These are phyloP conservation scores for Lathronympha strigana DNA, from an alignment of 2,888 invertebrate genomes.

Conservation along the genomic window DNA sequence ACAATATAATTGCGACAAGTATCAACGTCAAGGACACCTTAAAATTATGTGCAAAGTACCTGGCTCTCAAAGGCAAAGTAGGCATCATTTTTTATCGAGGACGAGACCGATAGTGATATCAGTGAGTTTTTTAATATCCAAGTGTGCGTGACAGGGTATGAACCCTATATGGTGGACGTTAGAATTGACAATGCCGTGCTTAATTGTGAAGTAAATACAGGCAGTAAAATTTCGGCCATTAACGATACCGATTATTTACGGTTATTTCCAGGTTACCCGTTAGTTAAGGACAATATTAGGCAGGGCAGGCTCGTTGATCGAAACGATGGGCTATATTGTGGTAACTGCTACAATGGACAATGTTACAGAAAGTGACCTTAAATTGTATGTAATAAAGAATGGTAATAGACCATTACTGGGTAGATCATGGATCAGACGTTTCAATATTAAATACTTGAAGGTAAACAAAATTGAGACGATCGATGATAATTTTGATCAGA, in stretches of 20 bases:
- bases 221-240: slow-evolving; percentile 22
- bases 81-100: slow-evolving; percentile 1
- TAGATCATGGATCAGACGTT: slow-evolving; percentile 7
- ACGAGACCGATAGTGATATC: not conserved
- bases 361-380: not conserved
- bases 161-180: slow-evolving; percentile 39
- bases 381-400: slow-evolving; percentile 36
- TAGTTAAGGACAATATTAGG: slow-evolving; percentile 41
- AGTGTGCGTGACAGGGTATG: slow-evolving; percentile 5
- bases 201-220: not conserved
- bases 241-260: slow-evolving; percentile 24
- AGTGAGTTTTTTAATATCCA: slow-evolving; percentile 38
- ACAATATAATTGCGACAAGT: slow-evolving; percentile 48
- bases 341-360: slow-evolving; percentile 31
- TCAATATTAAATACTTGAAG: too few relatives aligned
- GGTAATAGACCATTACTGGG: slow-evolving; percentile 24
- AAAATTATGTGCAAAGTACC: slow-evolving; percentile 46
- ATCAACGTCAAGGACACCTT: slow-evolving; percentile 46
- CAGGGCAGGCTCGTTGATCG: slow-evolving; percentile 41
- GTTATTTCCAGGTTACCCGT: slow-evolving; percentile 18
- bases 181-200: slow-evolving; percentile 11
- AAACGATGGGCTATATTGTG: slow-evolving; percentile 42
- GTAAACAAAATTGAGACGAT: slow-evolving; percentile 18
- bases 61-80: not conserved
- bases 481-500: slow-evolving; percentile 9